A percentile compares a stretch with the other conserved stretches of the same genome.
Evolutionary conservation across 2,113 vertebrate genomes (phyloP).

Genomic region (Nibea coibor): DNA sequence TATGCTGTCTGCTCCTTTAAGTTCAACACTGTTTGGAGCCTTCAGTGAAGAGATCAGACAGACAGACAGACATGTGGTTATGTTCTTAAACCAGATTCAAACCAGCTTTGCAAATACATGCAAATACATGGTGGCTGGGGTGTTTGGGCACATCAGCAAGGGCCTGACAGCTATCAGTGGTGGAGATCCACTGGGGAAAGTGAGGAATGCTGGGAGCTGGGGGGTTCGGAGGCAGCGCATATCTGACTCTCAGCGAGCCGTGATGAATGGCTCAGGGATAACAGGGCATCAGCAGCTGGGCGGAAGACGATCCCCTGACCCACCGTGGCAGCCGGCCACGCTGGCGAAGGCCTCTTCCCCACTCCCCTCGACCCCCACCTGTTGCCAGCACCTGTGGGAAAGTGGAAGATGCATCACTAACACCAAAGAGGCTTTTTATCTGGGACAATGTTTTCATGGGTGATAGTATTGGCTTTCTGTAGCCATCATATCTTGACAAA

Average conservation of each 20-base stretch:
- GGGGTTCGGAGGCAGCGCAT: conserved; percentile 42
- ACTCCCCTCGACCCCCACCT: conserved; percentile 46
- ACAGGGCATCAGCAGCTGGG: conserved; percentile 78
- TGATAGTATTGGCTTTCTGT: not conserved
- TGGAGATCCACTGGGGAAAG: conserved; percentile 55
- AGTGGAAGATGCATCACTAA: conserved; percentile 32
- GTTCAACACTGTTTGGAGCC: not conserved
- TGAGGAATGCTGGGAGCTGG: conserved; percentile 58
- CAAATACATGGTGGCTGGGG: conserved; percentile 17
- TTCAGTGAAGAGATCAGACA: not conserved
- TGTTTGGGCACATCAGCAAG: conserved; percentile 29
- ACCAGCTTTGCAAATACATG: conserved; percentile 37
- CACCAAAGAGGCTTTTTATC: not conserved
- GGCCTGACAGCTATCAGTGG: conserved; percentile 51
- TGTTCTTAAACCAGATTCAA: conserved; percentile 16
- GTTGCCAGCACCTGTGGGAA: conserved; percentile 66
- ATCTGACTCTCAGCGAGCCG: conserved; percentile 75
- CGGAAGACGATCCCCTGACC: conserved; percentile 71
- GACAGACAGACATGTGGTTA: conserved; percentile 14
- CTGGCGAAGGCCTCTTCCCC: conserved; percentile 16
- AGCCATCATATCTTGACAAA: not conserved
- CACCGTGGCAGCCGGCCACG: conserved; percentile 36
- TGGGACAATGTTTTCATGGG: not conserved
- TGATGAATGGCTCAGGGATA: conserved; percentile 73
- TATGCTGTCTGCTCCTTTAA: not conserved